These are phyloP conservation scores for Myotis brandtii DNA, from an alignment of 2,113 vertebrate species.

Conservation along the genomic window DNA sequence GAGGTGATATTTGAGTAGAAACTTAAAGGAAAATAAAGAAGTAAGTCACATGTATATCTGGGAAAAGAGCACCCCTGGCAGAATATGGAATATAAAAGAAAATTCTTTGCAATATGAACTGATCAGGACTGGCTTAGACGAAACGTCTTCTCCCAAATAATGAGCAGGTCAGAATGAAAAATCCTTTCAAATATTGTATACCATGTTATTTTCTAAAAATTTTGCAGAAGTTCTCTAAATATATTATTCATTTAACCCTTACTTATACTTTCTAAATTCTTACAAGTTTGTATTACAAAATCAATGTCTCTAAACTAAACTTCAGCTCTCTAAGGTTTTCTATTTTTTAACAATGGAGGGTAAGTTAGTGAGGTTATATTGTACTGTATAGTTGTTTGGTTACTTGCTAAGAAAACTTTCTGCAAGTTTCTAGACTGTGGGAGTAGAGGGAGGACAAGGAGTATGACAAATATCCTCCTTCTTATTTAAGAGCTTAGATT, in stretches of 20 bases:
- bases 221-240: background rate
- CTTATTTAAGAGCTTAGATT: conserved; percentile 32
- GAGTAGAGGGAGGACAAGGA: background rate
- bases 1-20: background rate
- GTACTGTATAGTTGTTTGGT: background rate
- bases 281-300: background rate
- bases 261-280: background rate
- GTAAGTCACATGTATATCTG: background rate
- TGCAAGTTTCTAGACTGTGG: background rate
- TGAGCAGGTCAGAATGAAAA: background rate
- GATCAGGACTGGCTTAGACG: background rate
- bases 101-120: background rate
- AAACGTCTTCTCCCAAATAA: background rate
- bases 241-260: background rate
- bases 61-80: background rate
- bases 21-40: conserved; percentile 27
- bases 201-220: background rate
- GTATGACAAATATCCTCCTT: background rate
- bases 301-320: background rate
- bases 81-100: background rate
- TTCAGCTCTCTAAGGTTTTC: background rate
- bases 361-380: conserved; percentile 8
- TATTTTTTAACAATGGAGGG: background rate
- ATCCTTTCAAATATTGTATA: background rate
- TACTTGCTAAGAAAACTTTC: background rate